Percentiles rank a stretch among this genome's conserved stretches.
These are phyloP conservation scores for Melierax canorus DNA, from an alignment of 2,113 vertebrate genomes.

Conservation along the genomic window DNA sequence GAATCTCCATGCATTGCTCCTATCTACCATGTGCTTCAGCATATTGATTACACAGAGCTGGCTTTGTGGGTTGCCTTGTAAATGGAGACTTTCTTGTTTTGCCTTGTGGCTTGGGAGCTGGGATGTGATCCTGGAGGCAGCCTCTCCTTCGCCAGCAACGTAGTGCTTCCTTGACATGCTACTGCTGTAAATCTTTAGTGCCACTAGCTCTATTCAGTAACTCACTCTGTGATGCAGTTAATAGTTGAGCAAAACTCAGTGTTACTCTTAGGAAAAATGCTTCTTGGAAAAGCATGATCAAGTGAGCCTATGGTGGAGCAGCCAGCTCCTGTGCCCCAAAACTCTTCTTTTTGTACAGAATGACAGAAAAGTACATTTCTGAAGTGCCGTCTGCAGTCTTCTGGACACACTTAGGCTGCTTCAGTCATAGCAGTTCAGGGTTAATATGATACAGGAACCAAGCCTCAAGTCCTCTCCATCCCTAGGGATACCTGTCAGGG, in stretches of 20 bases:
- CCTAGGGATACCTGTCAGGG: neutral
- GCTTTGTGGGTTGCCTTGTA: neutral
- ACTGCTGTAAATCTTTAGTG: neutral
- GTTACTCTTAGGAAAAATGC: neutral
- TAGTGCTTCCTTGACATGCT: neutral
- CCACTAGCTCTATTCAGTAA: neutral
- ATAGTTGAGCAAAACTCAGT: neutral
- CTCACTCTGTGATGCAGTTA: neutral
- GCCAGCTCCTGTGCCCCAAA: neutral
- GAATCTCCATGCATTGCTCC: conserved; percentile 45
- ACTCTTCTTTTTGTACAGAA: neutral
- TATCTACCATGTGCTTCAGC: conserved; percentile 47
- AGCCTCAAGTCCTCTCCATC: neutral
- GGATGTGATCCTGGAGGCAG: neutral
- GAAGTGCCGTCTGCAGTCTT: neutral
- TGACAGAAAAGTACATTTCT: neutral
- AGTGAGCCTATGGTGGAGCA: neutral
- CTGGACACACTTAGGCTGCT: neutral
- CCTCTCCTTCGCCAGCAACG: neutral
- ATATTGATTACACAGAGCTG: conserved; percentile 63
- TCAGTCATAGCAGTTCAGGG: neutral
- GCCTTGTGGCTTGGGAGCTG: neutral
- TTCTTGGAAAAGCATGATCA: neutral
- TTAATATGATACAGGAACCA: neutral
- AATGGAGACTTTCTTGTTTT: conserved; percentile 34